Base-by-base conservation (phyloP, 2,113 vertebrate species). In the Embiotoca jacksoni region DNA sequence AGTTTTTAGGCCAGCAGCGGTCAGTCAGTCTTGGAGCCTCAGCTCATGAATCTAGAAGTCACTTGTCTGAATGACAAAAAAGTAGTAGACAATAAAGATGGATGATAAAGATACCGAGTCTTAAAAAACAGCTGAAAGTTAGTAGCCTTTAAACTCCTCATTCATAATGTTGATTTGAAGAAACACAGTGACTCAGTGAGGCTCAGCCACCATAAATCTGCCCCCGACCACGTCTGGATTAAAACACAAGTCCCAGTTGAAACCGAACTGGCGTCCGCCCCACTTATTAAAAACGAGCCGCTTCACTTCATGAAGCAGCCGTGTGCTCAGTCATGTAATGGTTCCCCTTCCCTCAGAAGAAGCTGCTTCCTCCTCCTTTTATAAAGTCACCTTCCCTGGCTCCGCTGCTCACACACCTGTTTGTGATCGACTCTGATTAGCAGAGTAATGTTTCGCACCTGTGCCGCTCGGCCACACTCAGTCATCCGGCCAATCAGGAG, bases 391-490 rank as follows among this genome's bases (percentile, higher is more conserved):
- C 75, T 83, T 81, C 30, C 23, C 67, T 37, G 63, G 49, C 53
- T 5, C 47, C 1, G 4, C 71, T 13, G 23, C 78, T 36, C 47
- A 64, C 80, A 84, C 91, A 91, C 88, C 89, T 91, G 92, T 87
- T 92, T 85, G 84, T 88, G 78, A 88, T 90, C 78, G 81, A 31
- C 67, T 85, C 72, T 75, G 75, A 88, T 91, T 80, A 84, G 36
- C 23, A 46, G 15, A 73, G 60, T 89, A 91, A 91, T 88, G 82
- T 37, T 49, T 86, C 80, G 86, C 90, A 93, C 88, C 89, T 91
- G 91, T 79, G 80, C 70, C 70, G 9, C 82, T 79, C 16, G 0
- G 58, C 59, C 35, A 74, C 69, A 32, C 67, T 89, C 72, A 50
- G 77, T 57, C 80, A 57, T 58, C 75, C 63, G 47, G 55, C 84